Percentiles rank a stretch among this genome's conserved stretches.
Evolutionary conservation across 2,888 invertebrate genomes (phyloP).

Genomic region (Drosophila pseudotalamancana): DNA sequence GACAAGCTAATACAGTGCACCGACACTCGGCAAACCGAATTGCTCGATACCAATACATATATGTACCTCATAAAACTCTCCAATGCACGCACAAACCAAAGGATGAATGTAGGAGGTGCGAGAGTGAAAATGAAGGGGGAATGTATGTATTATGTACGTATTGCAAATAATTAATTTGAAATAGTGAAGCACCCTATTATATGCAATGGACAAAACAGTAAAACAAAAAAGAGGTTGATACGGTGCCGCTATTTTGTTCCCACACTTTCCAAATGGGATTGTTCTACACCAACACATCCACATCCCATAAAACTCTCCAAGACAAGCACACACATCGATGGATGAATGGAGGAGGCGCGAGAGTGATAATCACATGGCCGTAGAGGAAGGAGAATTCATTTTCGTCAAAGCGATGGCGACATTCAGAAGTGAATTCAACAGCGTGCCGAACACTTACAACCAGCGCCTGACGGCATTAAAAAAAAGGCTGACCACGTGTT

Average conservation of each 20-base stretch:
- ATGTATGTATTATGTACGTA: no score
- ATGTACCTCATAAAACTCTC: background rate
- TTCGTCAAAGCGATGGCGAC: slow-evolving; percentile 68
- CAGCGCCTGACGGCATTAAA: slow-evolving; percentile 62
- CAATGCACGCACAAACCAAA: background rate
- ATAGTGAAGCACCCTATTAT: background rate
- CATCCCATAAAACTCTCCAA: slow-evolving; percentile 19
- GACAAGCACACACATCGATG: no score
- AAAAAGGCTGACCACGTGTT: slow-evolving; percentile 79
- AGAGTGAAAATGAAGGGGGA: background rate
- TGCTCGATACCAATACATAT: background rate
- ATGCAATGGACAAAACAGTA: background rate
- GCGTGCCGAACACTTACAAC: slow-evolving; percentile 74
- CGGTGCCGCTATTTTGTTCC: slow-evolving; percentile 19
- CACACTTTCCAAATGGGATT: slow-evolving; percentile 2
- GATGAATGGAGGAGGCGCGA: slow-evolving; percentile 4
- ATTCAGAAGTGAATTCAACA: slow-evolving; percentile 78
- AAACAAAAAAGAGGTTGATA: slow-evolving; percentile 1
- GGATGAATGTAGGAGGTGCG: background rate
- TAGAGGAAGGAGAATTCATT: slow-evolving; percentile 45
- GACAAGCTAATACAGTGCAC: background rate
- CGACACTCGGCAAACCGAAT: background rate
- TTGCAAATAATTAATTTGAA: no score
- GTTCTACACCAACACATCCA: slow-evolving; percentile 13
- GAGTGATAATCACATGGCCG: slow-evolving; percentile 1